These are phyloP conservation scores for Erythrocercus mccallii DNA, from an alignment of 2,113 vertebrate species.

Conservation along the genomic window DNA sequence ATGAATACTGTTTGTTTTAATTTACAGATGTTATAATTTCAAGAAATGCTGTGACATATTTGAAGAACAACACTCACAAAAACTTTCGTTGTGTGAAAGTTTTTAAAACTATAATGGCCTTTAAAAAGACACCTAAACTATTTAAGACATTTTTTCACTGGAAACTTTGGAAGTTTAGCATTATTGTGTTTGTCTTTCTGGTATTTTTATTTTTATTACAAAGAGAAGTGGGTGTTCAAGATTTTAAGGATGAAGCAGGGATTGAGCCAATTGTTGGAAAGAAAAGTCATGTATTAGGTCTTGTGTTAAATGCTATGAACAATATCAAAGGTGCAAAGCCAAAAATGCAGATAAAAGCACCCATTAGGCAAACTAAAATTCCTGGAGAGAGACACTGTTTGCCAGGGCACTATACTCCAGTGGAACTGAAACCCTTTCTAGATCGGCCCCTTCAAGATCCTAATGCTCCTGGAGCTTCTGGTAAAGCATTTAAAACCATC, in stretches of 20 bases:
- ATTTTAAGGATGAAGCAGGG: slow-evolving; percentile 82
- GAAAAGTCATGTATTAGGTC: slow-evolving; percentile 85
- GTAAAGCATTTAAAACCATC: slow-evolving; percentile 83
- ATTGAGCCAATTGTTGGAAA: slow-evolving; percentile 81
- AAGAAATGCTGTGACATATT: slow-evolving; percentile 52
- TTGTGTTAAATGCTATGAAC: slow-evolving; percentile 92
- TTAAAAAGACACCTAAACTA: slow-evolving; percentile 76
- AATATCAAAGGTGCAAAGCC: slow-evolving; percentile 92
- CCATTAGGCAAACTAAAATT: slow-evolving; percentile 76
- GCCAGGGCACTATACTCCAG: slow-evolving; percentile 86
- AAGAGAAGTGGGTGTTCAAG: slow-evolving; percentile 88
- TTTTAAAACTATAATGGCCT: slow-evolving; percentile 79
- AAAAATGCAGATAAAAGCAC: slow-evolving; percentile 97
- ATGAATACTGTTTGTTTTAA: slow-evolving; percentile 11
- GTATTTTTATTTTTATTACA: slow-evolving; percentile 93
- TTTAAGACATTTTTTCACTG: slow-evolving; percentile 74
- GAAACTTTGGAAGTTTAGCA: slow-evolving; percentile 83
- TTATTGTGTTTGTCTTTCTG: slow-evolving; percentile 85
- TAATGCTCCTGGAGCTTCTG: slow-evolving; percentile 87
- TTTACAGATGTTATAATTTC: slow-evolving; percentile 64
- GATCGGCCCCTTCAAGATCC: slow-evolving; percentile 88
- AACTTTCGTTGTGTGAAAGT: slow-evolving; percentile 3
- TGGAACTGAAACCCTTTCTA: slow-evolving; percentile 85
- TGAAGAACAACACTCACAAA: slow-evolving; percentile 48
- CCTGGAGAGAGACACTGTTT: slow-evolving; percentile 76